phyloP scores from a whole-genome alignment of 1,140 invertebrate species.

The Bombus confusus region DNA sequence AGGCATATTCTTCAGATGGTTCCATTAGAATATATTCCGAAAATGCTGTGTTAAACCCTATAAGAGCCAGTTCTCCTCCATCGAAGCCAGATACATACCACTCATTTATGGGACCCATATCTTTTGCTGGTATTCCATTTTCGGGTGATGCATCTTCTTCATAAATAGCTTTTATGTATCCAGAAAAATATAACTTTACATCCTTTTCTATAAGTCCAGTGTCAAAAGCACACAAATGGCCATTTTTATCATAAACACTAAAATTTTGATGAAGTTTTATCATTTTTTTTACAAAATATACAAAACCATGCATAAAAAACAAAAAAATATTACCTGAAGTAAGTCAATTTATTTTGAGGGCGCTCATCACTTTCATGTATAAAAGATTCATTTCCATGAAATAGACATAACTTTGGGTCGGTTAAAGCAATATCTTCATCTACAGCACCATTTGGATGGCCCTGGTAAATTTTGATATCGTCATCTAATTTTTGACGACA shows the following conservation, averaged over 20 bases:
- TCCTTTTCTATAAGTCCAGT: slow-evolving; percentile 91
- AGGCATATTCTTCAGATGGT: slow-evolving; percentile 88
- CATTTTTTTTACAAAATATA: background rate
- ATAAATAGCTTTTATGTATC: slow-evolving; percentile 92
- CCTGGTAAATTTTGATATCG: slow-evolving; percentile 87
- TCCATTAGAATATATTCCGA: slow-evolving; percentile 92
- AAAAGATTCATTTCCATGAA: slow-evolving; percentile 85
- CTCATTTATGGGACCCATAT: slow-evolving; percentile 93
- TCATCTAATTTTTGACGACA: slow-evolving; percentile 87
- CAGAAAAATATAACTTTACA: slow-evolving; percentile 89
- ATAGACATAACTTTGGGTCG: slow-evolving; percentile 89
- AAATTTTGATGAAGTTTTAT: slow-evolving; percentile 69
- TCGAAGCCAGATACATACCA: slow-evolving; percentile 94
- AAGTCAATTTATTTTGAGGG: slow-evolving; percentile 87
- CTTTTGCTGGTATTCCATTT: slow-evolving; percentile 88
- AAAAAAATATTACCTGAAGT: slow-evolving; percentile 72
- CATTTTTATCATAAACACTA: slow-evolving; percentile 91
- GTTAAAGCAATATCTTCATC: slow-evolving; percentile 91
- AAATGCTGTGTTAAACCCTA: slow-evolving; percentile 91
- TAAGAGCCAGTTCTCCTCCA: slow-evolving; percentile 89
- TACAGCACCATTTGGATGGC: slow-evolving; percentile 88
- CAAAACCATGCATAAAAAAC: background rate
- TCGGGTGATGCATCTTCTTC: slow-evolving; percentile 88
- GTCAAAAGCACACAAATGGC: slow-evolving; percentile 92
- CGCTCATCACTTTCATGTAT: slow-evolving; percentile 84